Evolutionary conservation across 35 echinoderm and acorn worm species (phyloP).

Genomic region (Lytechinus pictus): DNA sequence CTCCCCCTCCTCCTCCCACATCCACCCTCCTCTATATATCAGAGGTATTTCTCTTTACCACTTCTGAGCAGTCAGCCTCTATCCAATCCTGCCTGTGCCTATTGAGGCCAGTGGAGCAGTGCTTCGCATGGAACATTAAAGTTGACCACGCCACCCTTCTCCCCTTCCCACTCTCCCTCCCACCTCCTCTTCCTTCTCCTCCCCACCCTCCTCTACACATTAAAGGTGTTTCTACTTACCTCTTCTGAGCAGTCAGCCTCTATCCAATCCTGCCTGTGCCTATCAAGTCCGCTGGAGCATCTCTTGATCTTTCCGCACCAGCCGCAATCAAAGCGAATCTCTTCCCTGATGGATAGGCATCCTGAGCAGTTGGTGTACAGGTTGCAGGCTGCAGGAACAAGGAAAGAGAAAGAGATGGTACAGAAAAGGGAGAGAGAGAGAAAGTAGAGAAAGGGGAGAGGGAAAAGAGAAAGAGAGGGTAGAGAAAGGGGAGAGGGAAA

Average conservation of each 20-base stretch:
- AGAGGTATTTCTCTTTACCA: too few species aligned
- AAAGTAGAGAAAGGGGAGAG: not conserved
- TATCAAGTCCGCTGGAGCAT: constrained; percentile 87
- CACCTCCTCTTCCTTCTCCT: too few species aligned
- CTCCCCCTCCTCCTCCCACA: too few species aligned
- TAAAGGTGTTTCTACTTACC: not conserved
- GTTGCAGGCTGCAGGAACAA: constrained; percentile 40
- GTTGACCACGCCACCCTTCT: too few species aligned
- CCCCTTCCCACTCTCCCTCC: too few species aligned
- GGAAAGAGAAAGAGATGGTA: not conserved
- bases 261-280: constrained; percentile 84
- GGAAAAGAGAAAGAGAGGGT: too few species aligned
- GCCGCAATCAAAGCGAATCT: constrained; percentile 70
- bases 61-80: not conserved
- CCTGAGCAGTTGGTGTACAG: constrained; percentile 26
- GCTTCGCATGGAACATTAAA: too few species aligned
- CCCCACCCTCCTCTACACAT: too few species aligned
- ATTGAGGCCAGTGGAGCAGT: too few species aligned
- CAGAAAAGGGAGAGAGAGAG: not conserved
- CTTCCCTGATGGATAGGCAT: not conserved
- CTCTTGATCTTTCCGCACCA: constrained; percentile 72
- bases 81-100: too few species aligned
- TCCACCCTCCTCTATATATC: too few species aligned
- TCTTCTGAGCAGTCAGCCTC: constrained; percentile 60
- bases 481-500: too few species aligned